Evolutionary conservation across 1,140 invertebrate genomes (phyloP).

Genomic region (Drosophila paulistorum): DNA sequence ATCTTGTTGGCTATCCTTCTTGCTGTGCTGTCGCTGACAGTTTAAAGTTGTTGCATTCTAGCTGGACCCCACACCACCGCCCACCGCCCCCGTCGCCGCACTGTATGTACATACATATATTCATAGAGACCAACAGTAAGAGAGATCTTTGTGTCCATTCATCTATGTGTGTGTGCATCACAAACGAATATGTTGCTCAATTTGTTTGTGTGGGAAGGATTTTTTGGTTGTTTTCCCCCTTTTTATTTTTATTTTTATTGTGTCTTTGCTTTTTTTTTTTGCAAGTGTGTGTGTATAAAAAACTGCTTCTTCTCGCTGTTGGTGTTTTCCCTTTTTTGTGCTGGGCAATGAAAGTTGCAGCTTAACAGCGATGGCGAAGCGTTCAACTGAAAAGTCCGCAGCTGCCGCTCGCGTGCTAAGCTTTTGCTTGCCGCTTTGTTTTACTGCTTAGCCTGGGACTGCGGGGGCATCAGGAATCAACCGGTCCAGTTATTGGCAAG

Average conservation of each 20-base stretch:
- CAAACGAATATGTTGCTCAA: constrained; percentile 55
- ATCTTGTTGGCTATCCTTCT: background rate
- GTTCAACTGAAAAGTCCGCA: constrained; percentile 60
- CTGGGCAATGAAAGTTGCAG: constrained; percentile 56
- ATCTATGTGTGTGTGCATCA: constrained; percentile 32
- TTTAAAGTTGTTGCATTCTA: constrained; percentile 43
- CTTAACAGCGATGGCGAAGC: constrained; percentile 37
- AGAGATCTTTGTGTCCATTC: constrained; percentile 1
- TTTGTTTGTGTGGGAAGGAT: constrained; percentile 63
- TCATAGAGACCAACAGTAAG: background rate
- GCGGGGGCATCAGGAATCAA: constrained; percentile 3
- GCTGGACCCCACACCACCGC: background rate
- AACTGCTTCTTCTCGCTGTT: constrained; percentile 19
- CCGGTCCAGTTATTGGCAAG: constrained; percentile 7
- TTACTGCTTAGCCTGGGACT: constrained; percentile 61
- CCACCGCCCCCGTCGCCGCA: background rate
- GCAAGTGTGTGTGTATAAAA: constrained; percentile 12
- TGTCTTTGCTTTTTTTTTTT: constrained; percentile 11
- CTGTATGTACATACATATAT: background rate
- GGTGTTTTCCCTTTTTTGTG: constrained; percentile 36
- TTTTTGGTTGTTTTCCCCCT: constrained; percentile 18
- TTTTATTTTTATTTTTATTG: background rate
- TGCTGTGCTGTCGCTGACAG: constrained; percentile 1
- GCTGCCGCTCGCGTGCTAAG: constrained; percentile 60
- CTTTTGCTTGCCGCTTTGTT: constrained; percentile 71